Evolutionary conservation across 92 coral and sea anemone species (phyloP), one percentile per base, ranked within the genome.

Genomic region (Umimayanthus kanabou): DNA sequence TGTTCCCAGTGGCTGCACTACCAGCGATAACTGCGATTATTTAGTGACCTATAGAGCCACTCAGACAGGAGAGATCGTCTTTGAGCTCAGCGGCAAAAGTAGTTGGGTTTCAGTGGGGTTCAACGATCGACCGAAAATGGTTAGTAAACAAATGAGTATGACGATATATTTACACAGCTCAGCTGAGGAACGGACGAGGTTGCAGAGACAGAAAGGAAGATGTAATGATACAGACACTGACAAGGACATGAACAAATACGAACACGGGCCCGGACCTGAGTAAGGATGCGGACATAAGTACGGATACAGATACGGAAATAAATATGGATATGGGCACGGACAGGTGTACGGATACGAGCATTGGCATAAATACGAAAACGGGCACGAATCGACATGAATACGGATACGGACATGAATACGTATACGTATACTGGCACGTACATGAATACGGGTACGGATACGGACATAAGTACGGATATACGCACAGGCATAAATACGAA

Each of bases 31-130:
- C 76, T 94, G 98, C 33, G 23, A 86, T 30, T 95, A 93, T 69
- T 83, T 95, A 55, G 76, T 95, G 66, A 95, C 98, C 61, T 95
- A 91, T 85, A 80, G 80, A 45, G 93, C 89, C 39, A 53, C 25
- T 45, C 28, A 30, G 16, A 84, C 76, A 26, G 93, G 88, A 2
- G 94, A 83, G 71, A 69, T 91, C 58, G 23, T 57, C 73, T 90
- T 95, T 50, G 98, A 95, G 77, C 84, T 95, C 87, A 93, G 98
- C 75, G 92, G 85, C 7, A 93, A 85, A 57, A 28, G 33, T 18
- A 79, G 89, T 30, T 95, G 92, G 91, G 96, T 80, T 4, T 81
- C 96, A 20, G 89, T 90, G 78, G 98, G 94, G 10, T 95, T 95
- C 45, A 95, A 95, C 58, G 86, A 84, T 20, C 20, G 65, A 79